phyloP scores from a whole-genome alignment of 2,113 vertebrate genomes.

The Zootoca vivipara region DNA sequence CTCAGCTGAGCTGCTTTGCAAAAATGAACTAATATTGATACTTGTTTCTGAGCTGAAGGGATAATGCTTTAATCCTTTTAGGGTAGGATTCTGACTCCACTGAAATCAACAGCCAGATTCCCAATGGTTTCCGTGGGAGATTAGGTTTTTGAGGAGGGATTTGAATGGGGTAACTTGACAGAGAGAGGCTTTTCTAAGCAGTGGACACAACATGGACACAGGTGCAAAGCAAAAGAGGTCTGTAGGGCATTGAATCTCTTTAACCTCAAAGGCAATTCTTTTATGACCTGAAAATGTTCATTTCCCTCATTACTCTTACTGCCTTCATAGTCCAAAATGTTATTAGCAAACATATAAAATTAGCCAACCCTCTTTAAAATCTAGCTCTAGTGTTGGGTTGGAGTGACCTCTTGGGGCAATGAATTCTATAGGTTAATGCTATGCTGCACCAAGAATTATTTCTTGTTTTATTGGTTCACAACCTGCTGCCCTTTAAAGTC shows the following conservation, averaged over 20 bases:
- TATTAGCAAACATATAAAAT: constrained; percentile 9
- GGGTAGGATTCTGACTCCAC: background rate
- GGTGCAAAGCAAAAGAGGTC: background rate
- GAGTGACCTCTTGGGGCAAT: background rate
- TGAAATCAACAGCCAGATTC: constrained; percentile 17
- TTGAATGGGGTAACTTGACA: background rate
- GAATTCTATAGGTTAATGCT: constrained; percentile 18
- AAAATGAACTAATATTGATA: constrained; percentile 12
- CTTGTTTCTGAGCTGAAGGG: constrained; percentile 15
- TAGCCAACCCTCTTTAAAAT: background rate
- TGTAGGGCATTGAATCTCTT: background rate
- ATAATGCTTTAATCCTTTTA: constrained; percentile 18
- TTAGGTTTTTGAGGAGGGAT: background rate
- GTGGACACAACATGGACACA: background rate
- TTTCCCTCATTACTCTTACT: constrained; percentile 9
- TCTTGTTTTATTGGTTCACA: constrained; percentile 25
- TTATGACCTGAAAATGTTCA: background rate
- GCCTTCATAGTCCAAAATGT: background rate
- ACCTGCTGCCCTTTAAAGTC: constrained; percentile 14
- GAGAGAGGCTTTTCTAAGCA: background rate
- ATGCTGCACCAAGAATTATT: constrained; percentile 9
- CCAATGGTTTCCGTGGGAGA: constrained; percentile 11
- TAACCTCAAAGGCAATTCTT: constrained; percentile 2
- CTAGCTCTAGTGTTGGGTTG: background rate
- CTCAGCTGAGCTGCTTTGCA: background rate